Evolutionary conservation across 2,113 vertebrate genomes (phyloP).

Genomic region (Isurus oxyrinchus): DNA sequence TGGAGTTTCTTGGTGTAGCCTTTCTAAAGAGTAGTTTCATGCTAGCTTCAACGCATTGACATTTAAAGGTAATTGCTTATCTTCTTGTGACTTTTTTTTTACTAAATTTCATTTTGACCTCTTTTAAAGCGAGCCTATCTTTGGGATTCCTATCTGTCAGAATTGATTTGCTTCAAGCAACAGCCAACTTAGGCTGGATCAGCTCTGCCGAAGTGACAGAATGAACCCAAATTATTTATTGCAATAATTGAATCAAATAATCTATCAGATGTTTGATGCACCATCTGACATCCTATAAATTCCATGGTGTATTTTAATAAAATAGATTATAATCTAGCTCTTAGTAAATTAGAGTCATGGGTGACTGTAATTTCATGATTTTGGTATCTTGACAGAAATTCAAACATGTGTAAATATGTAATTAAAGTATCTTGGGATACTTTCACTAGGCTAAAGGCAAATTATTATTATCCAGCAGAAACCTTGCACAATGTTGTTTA

Average conservation of each 20-base stretch:
- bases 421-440: background rate
- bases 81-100: background rate
- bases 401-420: background rate
- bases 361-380: background rate
- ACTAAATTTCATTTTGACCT: conserved; percentile 12
- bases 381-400: background rate
- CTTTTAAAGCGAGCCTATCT: background rate
- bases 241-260: background rate
- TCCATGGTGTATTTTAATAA: background rate
- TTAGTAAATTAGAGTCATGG: background rate
- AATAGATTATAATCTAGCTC: background rate
- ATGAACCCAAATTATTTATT: background rate
- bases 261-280: background rate
- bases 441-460: background rate
- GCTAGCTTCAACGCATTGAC: background rate
- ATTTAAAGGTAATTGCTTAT: conserved; percentile 29
- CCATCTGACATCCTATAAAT: background rate
- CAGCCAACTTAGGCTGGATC: background rate
- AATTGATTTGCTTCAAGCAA: background rate
- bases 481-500: background rate
- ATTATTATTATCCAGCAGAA: background rate
- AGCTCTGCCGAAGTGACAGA: background rate
- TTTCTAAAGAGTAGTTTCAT: background rate
- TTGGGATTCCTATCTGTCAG: background rate
- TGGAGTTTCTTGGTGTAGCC: background rate